A percentile compares a stretch with the other conserved stretches of the same genome.
phyloP scores from a whole-genome alignment of 2,888 invertebrate species.

The Plagiodera versicolora region DNA sequence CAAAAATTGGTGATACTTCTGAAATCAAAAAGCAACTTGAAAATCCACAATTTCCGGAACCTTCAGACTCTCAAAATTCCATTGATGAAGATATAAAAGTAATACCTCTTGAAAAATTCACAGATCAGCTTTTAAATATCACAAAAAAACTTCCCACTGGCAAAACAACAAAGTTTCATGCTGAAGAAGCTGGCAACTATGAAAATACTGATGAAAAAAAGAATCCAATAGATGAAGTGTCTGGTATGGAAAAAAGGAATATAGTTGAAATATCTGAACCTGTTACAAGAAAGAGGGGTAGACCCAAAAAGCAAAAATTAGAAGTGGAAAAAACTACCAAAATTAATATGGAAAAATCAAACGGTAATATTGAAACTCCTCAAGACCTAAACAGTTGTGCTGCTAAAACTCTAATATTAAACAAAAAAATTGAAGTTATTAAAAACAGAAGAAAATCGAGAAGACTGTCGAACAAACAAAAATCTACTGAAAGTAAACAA shows the following conservation, averaged over 20 bases:
- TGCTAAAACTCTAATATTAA: too few species aligned
- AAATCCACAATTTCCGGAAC: background rate
- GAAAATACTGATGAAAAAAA: too few species aligned
- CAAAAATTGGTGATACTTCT: background rate
- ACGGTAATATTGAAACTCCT: background rate
- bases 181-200: too few species aligned
- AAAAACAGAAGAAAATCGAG: background rate
- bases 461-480: background rate
- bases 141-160: too few species aligned
- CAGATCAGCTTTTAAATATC: too few species aligned
- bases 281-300: slow-evolving; percentile 9
- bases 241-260: background rate
- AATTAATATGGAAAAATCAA: background rate
- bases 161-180: too few species aligned
- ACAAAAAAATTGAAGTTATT: too few species aligned
- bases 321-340: background rate
- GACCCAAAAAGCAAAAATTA: slow-evolving; percentile 1
- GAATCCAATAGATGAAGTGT: too few species aligned
- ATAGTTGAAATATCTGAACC: background rate
- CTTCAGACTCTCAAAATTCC: too few species aligned
- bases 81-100: background rate
- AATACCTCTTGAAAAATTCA: slow-evolving; percentile 4
- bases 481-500: background rate
- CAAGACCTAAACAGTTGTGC: background rate
- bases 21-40: background rate